Conservation (phyloP, 2,113 vertebrate species). For the Coracopsis vasa region DNA sequence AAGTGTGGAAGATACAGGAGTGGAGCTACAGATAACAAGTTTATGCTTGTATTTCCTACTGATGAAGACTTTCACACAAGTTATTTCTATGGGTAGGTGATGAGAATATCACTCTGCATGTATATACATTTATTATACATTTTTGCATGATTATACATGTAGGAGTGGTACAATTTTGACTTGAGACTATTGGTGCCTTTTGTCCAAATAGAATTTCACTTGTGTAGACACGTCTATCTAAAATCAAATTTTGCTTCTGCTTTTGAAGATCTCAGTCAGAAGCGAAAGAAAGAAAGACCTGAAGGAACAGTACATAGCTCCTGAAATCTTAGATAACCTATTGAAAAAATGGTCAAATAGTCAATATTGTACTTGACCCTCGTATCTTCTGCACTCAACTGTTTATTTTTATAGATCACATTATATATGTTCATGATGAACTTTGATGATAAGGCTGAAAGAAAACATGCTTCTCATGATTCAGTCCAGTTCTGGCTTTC, state of each 20-base stretch:
- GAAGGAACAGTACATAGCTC: neutral
- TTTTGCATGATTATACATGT: slow-evolving; percentile 83
- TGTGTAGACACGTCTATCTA: neutral
- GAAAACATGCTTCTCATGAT: neutral
- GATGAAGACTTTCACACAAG: slow-evolving; percentile 86
- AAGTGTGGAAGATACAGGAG: slow-evolving; percentile 85
- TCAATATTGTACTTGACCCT: slow-evolving; percentile 86
- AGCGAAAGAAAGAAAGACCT: neutral
- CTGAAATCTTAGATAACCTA: slow-evolving; percentile 47
- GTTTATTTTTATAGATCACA: slow-evolving; percentile 59
- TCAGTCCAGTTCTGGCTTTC: slow-evolving; percentile 8
- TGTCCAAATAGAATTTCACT: slow-evolving; percentile 4
- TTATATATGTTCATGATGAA: slow-evolving; percentile 65
- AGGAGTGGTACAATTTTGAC: slow-evolving; percentile 84
- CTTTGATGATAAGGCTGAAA: slow-evolving; percentile 69
- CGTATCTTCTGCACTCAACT: slow-evolving; percentile 75
- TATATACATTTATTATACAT: slow-evolving; percentile 74
- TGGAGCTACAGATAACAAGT: slow-evolving; percentile 83
- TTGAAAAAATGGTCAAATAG: slow-evolving; percentile 68
- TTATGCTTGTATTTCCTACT: slow-evolving; percentile 83
- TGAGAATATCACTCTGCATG: slow-evolving; percentile 82
- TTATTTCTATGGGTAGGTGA: slow-evolving; percentile 86
- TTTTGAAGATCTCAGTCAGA: slow-evolving; percentile 1
- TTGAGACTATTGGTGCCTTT: slow-evolving; percentile 68
- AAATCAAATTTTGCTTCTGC: neutral